Evolutionary conservation across 2,888 invertebrate genomes (phyloP).

Genomic region (Allygus modestus): DNA sequence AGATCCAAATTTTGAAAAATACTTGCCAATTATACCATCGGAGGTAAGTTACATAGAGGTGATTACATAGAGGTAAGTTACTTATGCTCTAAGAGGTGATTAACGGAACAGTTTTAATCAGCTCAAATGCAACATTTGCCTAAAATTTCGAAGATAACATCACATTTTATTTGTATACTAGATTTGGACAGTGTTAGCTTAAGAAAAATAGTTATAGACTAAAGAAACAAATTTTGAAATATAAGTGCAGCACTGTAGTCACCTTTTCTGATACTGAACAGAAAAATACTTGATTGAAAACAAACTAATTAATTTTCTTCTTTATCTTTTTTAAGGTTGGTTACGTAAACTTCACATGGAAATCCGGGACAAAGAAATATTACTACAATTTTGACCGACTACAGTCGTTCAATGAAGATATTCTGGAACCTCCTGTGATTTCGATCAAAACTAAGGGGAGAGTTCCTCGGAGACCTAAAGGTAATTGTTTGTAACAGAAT

Average conservation of each 20-base stretch:
- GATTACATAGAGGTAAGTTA: no score
- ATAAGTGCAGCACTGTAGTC: no score
- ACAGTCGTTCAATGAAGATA: slow-evolving; percentile 89
- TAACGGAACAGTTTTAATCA: no score
- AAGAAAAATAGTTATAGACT: no score
- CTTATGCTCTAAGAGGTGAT: no score
- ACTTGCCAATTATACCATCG: slow-evolving; percentile 93
- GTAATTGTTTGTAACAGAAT: slow-evolving; percentile 77
- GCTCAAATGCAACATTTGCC: no score
- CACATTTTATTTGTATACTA: no score
- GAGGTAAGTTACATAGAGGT: slow-evolving; percentile 88
- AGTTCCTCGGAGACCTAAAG: slow-evolving; percentile 91
- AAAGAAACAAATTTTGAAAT: no score
- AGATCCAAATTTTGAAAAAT: slow-evolving; percentile 93
- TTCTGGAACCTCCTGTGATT: slow-evolving; percentile 90
- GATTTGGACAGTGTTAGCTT: no score
- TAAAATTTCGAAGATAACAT: no score
- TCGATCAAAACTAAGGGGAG: slow-evolving; percentile 91
- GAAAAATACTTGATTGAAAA: no score
- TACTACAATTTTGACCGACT: slow-evolving; percentile 92
- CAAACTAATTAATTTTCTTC: not conserved
- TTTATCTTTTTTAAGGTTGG: slow-evolving; percentile 75
- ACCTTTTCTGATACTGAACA: no score
- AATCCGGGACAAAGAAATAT: slow-evolving; percentile 88
- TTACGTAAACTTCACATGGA: slow-evolving; percentile 95